phyloP scores from a whole-genome alignment of 1,140 invertebrate species.

The Aporrectodea caliginosa region DNA sequence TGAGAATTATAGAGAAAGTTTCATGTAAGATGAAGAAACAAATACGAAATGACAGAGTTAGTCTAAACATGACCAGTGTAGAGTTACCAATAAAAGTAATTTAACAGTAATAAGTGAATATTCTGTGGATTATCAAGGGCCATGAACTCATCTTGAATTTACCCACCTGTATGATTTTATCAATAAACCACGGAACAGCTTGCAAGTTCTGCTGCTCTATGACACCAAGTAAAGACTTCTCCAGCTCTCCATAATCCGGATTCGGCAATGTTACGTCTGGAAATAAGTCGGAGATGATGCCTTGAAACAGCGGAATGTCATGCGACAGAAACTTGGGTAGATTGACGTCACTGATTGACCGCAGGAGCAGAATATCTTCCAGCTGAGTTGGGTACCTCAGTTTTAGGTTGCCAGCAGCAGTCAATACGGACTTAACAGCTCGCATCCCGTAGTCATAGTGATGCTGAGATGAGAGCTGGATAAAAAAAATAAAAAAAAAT shows the following conservation, averaged over 20 bases:
- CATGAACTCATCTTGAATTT: too few relatives aligned
- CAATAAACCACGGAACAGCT: conserved; percentile 51
- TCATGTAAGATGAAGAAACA: too few relatives aligned
- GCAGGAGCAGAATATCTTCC: conserved; percentile 67
- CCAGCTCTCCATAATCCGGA: conserved; percentile 66
- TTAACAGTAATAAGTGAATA: too few relatives aligned
- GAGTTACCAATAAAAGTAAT: too few relatives aligned
- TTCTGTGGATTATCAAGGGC: too few relatives aligned
- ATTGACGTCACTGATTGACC: conserved; percentile 86
- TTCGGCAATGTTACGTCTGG: conserved; percentile 73
- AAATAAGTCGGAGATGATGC: conserved; percentile 86
- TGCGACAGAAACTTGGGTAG: conserved; percentile 81
- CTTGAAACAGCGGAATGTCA: conserved; percentile 83
- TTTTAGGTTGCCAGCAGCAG: conserved; percentile 71
- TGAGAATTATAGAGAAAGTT: too few relatives aligned
- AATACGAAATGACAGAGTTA: too few relatives aligned
- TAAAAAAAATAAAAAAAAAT: background rate
- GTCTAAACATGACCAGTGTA: too few relatives aligned
- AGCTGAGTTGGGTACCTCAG: conserved; percentile 52
- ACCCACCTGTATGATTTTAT: conserved; percentile 55
- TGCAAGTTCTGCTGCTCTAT: conserved; percentile 47
- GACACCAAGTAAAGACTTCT: conserved; percentile 54
- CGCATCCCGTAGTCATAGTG: conserved; percentile 90
- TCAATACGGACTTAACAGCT: conserved; percentile 64
- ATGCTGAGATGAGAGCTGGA: conserved; percentile 77